Base-by-base conservation (phyloP, 2,113 vertebrate species). In the Neolamprologus toae region DNA sequence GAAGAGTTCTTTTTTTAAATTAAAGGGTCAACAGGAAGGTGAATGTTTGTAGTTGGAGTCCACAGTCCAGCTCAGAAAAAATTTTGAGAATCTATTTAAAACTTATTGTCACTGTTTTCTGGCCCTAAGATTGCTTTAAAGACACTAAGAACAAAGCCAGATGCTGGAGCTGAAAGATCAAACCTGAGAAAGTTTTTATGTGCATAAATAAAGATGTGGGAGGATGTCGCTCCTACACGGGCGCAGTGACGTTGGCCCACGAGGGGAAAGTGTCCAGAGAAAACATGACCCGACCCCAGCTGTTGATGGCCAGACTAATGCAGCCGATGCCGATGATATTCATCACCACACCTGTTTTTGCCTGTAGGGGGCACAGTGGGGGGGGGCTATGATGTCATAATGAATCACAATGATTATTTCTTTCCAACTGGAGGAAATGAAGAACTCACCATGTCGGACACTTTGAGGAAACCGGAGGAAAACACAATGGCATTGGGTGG, bases 401-500 rank as follows among this genome's bases (percentile, higher is more conserved):
- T 3, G 12, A 8, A 40, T 40, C 13, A 9, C 0, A 21, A n/a
- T 68, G 31, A 5, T 45, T 2, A 16, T 71, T 31, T 14, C 19
- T 17, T 0, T n/a, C 26, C 9, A 10, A 2, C 5, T 26, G 3
- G n/a, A 17, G 1, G 5, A n/a, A 14, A 42, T 11, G 2, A 6
- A 5, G 42, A 6, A 55, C 96, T 97, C 96, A 99, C 98, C 98
- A 99, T 99, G 96, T 99, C 98, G 1, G 97, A 90, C 55, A 99
- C 97, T 80, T 91, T 97, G 87, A 99, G 96, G 89, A 96, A 96
- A 8, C 98, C 98, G 0, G 97, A 98, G 51, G 98, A 97, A 94
- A 99, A 99, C 84, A 97, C 98, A 3, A 99, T 99, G 37, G 98
- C 98, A 1, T 99, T 99, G 2, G 98, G 98, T 0, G 98, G 98